Percentiles rank a stretch among this genome's conserved stretches.
phyloP scores from a whole-genome alignment of 2,797 vertebrate genomes.

The Helicolenus hilgendorfi region DNA sequence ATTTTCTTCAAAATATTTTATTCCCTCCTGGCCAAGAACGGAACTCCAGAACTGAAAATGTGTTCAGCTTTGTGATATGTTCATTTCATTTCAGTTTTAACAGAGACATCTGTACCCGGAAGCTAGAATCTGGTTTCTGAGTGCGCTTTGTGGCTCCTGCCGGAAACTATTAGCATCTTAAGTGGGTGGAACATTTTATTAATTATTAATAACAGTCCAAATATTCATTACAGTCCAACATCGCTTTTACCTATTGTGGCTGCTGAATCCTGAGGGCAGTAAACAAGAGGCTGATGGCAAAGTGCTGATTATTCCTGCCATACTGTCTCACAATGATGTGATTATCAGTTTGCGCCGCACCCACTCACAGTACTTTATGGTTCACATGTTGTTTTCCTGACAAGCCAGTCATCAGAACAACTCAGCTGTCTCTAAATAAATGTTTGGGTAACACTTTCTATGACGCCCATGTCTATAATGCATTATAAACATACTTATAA shows the following conservation, averaged over 20 bases:
- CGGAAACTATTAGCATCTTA: slow-evolving; percentile 83
- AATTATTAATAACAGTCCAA: slow-evolving; percentile 86
- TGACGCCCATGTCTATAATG: background rate
- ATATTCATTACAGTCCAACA: slow-evolving; percentile 72
- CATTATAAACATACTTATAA: background rate
- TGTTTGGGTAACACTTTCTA: background rate
- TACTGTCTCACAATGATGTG: slow-evolving; percentile 59
- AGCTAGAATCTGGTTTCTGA: slow-evolving; percentile 63
- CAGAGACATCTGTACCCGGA: slow-evolving; percentile 24
- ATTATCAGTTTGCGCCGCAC: slow-evolving; percentile 64
- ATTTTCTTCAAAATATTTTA: background rate
- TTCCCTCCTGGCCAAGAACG: background rate
- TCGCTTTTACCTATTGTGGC: slow-evolving; percentile 70
- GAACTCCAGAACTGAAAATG: background rate
- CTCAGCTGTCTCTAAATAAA: background rate
- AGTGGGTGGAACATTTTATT: slow-evolving; percentile 84
- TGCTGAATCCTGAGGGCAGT: slow-evolving; percentile 55
- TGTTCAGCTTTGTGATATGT: background rate
- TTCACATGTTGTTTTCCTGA: slow-evolving; percentile 49
- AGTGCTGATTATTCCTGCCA: slow-evolving; percentile 69
- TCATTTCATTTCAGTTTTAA: background rate
- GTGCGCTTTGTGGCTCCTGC: slow-evolving; percentile 65
- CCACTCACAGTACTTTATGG: slow-evolving; percentile 32
- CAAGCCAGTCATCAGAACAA: slow-evolving; percentile 9
- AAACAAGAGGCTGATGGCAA: slow-evolving; percentile 63